Base-by-base conservation (phyloP, 2,113 vertebrate genomes). In the Sinocyclocheilus anophthalmus region DNA sequence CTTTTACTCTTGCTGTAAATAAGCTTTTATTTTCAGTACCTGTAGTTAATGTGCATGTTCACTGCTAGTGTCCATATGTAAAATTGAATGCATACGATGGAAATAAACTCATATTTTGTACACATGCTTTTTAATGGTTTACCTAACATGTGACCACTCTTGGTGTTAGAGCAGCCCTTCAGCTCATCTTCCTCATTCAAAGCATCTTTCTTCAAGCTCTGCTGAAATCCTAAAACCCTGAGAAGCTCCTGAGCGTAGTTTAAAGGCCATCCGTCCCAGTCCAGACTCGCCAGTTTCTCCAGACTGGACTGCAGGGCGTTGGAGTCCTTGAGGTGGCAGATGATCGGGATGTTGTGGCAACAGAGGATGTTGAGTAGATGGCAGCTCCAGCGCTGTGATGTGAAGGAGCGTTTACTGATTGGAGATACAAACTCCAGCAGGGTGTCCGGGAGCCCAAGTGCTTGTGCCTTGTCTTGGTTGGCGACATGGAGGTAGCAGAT, bases 261-360 rank as follows among this genome's bases (percentile, higher is more conserved):
- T 83, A 90, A 83, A 1, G 92, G 83, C 92, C 91, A 88, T 30
- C 89, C 89, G 12, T 12, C 16, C 90, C 88, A 92, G 1, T 91
- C 50, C 20, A 89, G 11, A 1, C 2, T 3, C 48, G 88, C 78
- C 16, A 90, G 9, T 0, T 9, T 14, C 50, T 92, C 83, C 70
- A 92, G 22, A 8, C 85, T 63, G 1, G 37, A 24, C 70, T 76
- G 75, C 59, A 89, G 1, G 87, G n/a, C 18, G 0, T 9, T 4
- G 0, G 0, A 10, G 2, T 67, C 76, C 30, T 37, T 75, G 63
- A 90, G 81, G 53, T 86, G 84, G 65, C 4, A 84, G 2, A 87
- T 42, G 11, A 20, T 48, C 3, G 81, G 20, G 22, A 75, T 55
- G 53, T 55, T 55, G 53, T 55, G 4, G 53, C 69, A 95, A 1